Evolutionary conservation across 2,888 invertebrate species (phyloP).

Genomic region (Sinohyriopsis cumingii): DNA sequence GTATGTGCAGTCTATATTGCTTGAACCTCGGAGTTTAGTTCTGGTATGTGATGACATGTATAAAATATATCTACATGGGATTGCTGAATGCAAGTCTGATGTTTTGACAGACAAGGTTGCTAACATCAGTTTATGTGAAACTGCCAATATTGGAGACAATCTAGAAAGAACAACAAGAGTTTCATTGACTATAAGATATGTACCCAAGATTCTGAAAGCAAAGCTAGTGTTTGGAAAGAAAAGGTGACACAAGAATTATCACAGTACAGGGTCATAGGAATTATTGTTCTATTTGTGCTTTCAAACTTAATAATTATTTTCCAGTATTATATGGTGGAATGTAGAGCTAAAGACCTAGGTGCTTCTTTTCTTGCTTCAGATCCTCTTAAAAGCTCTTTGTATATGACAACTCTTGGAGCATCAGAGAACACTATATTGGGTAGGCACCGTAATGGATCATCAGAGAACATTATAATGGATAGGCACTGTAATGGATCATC

Average conservation of each 20-base stretch:
- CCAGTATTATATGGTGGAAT: too few species aligned
- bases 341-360: too few species aligned
- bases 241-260: conserved; percentile 26
- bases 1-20: conserved; percentile 80
- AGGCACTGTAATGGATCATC: too few species aligned
- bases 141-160: conserved; percentile 76
- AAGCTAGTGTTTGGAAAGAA: conserved; percentile 62
- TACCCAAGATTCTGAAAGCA: conserved; percentile 79
- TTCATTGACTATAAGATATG: conserved; percentile 93
- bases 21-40: conserved; percentile 91
- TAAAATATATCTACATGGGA: conserved; percentile 87
- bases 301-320: too few species aligned
- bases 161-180: conserved; percentile 82
- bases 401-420: too few species aligned
- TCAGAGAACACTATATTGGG: too few species aligned
- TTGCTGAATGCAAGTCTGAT: conserved; percentile 83
- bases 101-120: conserved; percentile 71
- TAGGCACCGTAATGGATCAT: too few species aligned
- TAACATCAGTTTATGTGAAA: conserved; percentile 78
- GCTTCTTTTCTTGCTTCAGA: too few species aligned
- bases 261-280: background rate
- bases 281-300: too few species aligned
- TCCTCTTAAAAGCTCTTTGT: too few species aligned
- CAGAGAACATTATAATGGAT: too few species aligned
- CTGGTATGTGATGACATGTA: conserved; percentile 89